Percentiles rank a stretch among this genome's conserved stretches.
These are phyloP conservation scores for Rhizoglyphus robini DNA, from an alignment of 1,140 invertebrate genomes.

Conservation along the genomic window DNA sequence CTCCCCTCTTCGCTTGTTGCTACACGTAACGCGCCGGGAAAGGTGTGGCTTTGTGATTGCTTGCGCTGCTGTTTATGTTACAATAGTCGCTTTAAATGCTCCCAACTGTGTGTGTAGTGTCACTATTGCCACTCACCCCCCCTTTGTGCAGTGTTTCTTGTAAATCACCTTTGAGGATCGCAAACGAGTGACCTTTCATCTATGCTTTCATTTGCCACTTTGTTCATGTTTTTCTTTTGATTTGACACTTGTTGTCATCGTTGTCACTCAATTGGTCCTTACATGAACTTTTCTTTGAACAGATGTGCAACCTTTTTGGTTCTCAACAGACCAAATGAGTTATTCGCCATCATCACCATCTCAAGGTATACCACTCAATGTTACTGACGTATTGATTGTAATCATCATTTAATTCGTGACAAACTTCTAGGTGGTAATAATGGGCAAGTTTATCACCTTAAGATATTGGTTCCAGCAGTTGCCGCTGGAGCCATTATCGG, in stretches of 20 bases:
- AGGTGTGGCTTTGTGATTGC: not conserved
- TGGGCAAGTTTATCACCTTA: slow-evolving; percentile 47
- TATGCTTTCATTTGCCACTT: not conserved
- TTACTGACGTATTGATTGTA: too few relatives aligned
- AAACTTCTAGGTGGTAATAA: slow-evolving; percentile 14
- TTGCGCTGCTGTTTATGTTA: not conserved
- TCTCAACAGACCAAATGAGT: slow-evolving; percentile 22
- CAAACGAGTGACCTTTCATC: slow-evolving; percentile 15
- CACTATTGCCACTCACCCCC: not conserved
- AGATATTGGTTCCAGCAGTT: slow-evolving; percentile 85
- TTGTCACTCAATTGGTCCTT: not conserved
- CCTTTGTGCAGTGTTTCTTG: not conserved
- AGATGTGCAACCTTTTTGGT: slow-evolving; percentile 20
- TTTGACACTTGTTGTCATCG: not conserved
- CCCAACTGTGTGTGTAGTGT: not conserved
- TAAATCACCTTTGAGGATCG: slow-evolving; percentile 10
- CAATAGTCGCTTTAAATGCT: slow-evolving; percentile 14
- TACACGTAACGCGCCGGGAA: not conserved
- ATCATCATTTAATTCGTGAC: not conserved
- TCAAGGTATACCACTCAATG: slow-evolving; percentile 20
- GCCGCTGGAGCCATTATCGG: slow-evolving; percentile 94
- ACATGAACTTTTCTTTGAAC: not conserved
- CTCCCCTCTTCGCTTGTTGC: not conserved
- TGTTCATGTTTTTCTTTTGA: not conserved
- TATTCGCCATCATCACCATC: slow-evolving; percentile 20